Evolutionary conservation across 1,140 invertebrate species (phyloP).

Genomic region (Metaphire vulgaris): DNA sequence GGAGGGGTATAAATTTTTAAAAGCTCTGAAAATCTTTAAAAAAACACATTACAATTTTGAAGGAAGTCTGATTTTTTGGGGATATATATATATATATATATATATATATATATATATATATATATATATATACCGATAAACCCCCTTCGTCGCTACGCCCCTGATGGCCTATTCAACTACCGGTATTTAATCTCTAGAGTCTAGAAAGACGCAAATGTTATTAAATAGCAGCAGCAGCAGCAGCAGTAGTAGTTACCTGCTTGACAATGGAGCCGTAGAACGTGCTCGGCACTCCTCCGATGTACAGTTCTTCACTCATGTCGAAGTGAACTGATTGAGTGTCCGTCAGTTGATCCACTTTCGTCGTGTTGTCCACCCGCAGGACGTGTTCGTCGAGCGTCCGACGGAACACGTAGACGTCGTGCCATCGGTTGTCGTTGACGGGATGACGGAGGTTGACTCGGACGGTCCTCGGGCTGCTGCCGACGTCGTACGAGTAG

Average conservation of each 20-base stretch:
- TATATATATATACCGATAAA: too few relatives aligned
- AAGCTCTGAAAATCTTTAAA: too few relatives aligned
- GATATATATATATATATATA: too few relatives aligned
- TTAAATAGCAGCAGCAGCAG: too few relatives aligned
- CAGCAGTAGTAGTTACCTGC: neutral
- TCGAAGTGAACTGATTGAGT: neutral
- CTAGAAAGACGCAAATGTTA: too few relatives aligned
- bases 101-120: too few relatives aligned
- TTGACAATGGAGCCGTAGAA: neutral
- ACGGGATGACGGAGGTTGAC: conserved; percentile 55
- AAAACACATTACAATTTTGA: too few relatives aligned
- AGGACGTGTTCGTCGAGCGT: neutral
- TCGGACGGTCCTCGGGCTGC: conserved; percentile 38
- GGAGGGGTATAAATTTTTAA: too few relatives aligned
- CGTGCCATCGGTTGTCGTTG: conserved; percentile 91
- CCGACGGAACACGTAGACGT: conserved; percentile 64
- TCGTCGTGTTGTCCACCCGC: neutral
- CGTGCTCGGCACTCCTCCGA: neutral
- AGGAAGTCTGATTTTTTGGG: too few relatives aligned
- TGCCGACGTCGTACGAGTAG: conserved; percentile 47
- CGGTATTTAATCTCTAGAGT: too few relatives aligned
- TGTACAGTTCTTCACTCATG: neutral
- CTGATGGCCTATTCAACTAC: too few relatives aligned
- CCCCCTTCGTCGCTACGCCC: too few relatives aligned
- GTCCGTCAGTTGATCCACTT: neutral